Base-by-base conservation (phyloP, 2,888 invertebrate genomes). In the Calephelis perditalis region DNA sequence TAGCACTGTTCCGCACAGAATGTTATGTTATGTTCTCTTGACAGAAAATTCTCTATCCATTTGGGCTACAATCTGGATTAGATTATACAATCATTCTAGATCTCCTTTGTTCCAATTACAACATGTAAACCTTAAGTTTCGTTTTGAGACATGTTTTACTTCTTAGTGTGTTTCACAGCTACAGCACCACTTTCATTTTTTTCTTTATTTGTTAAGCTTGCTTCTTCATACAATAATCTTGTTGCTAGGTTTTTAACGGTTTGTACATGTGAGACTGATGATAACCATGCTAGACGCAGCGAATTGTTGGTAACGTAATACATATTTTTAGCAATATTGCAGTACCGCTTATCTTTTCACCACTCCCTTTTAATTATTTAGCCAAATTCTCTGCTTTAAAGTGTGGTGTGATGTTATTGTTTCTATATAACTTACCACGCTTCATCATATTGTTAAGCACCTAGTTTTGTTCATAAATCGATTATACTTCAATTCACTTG, bases 241-340 rank as follows among this genome's bases (percentile, higher is more conserved):
- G 69, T 63, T 4, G 71, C 69, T 6, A 71, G 44, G 40, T 71
- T 70, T 7, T 15, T 1, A 26, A 71, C n/a, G 7, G 58, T 71
- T 64, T 71, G 68, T 11, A 55, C 7, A 2, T 49, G 37, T 12
- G 62, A 26, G 55, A 67, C 67, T 1, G 69, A 40, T 46, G 67
- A 70, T 62, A 69, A 15, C 69, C 70, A 69, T 11, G 66, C 65
- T 52, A 68, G 66, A 3, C 70, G 61, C 0, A 70, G 45, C 4
- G 70, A 61, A 11, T 68, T 0, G 65, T 5, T 1, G 68, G 69
- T 15, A 71, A 59, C 7, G 70, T 68, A 5, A 67, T 44, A 5
- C 70, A 26, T 63, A 71, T 71, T 61, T 71, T 71, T 9, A 71
- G 70, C 1, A 69, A 71, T 0, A 71, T 62, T 0, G 67, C 69